These are phyloP conservation scores for Hippoglossus stenolepis DNA, from an alignment of 2,113 vertebrate genomes.

Conservation along the genomic window DNA sequence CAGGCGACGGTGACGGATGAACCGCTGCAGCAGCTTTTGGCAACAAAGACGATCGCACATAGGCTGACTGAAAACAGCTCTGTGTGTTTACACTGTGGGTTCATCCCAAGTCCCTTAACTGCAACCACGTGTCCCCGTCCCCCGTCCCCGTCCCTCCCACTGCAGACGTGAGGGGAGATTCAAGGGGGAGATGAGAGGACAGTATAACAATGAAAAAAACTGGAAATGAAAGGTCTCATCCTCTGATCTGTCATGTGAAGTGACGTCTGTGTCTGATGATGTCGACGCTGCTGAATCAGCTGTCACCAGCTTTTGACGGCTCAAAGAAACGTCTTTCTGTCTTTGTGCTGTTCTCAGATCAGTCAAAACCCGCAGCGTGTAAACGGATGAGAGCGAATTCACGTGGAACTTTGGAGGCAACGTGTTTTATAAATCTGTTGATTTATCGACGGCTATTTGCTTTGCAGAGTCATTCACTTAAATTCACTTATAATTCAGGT, in stretches of 20 bases:
- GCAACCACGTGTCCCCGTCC: neutral
- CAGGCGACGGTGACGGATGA: conserved; percentile 2
- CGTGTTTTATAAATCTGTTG: neutral
- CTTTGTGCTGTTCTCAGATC: neutral
- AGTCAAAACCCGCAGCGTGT: neutral
- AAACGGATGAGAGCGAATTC: neutral
- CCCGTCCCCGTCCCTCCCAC: neutral
- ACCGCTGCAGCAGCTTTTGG: conserved; percentile 10
- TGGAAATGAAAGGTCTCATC: neutral
- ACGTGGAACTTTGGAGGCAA: neutral
- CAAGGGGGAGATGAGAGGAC: neutral
- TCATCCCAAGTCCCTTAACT: neutral
- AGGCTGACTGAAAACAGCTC: neutral
- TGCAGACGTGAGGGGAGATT: neutral
- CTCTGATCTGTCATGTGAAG: neutral
- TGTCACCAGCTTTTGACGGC: neutral
- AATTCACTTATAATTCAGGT: neutral
- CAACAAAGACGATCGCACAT: neutral
- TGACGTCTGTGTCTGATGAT: neutral
- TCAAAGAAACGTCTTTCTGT: neutral
- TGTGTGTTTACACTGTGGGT: conserved; percentile 12
- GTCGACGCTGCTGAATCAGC: neutral
- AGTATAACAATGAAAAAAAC: neutral
- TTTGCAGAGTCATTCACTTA: neutral
- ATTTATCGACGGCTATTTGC: neutral